These are phyloP conservation scores for Macroramphosus scolopax DNA, from an alignment of 2,797 vertebrate species.

Conservation along the genomic window DNA sequence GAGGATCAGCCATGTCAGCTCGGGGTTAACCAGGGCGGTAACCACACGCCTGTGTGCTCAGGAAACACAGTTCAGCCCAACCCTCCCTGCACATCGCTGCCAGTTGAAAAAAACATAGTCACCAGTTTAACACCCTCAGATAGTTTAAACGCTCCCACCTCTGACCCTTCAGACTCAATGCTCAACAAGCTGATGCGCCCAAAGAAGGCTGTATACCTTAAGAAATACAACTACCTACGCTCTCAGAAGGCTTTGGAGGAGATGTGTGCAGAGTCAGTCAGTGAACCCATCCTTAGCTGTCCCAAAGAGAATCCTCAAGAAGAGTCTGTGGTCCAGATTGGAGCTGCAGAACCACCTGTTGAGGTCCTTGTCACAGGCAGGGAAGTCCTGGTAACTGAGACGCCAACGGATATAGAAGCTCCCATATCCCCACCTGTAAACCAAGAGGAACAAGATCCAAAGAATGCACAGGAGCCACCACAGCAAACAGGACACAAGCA, in stretches of 20 bases:
- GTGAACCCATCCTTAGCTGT: conserved; percentile 60
- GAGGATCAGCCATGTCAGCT: conserved; percentile 74
- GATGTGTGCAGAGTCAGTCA: conserved; percentile 56
- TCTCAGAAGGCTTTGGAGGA: conserved; percentile 85
- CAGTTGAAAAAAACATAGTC: conserved; percentile 63
- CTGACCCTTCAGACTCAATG: conserved; percentile 51
- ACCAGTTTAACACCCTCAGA: conserved; percentile 76
- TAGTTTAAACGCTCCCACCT: conserved; percentile 60
- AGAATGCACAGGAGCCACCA: conserved; percentile 39
- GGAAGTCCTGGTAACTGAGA: conserved; percentile 45
- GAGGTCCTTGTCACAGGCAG: conserved; percentile 25
- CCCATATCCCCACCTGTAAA: conserved; percentile 42
- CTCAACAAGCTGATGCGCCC: conserved; percentile 79
- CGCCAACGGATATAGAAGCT: conserved; percentile 26
- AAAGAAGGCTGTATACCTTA: conserved; percentile 90
- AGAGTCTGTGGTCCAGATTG: conserved; percentile 42
- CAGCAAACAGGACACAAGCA: conserved; percentile 79
- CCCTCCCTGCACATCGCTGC: conserved; percentile 39
- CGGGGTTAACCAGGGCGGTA: conserved; percentile 51
- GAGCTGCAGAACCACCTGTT: conserved; percentile 35
- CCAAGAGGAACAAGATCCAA: conserved; percentile 46
- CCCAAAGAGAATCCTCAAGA: conserved; percentile 57
- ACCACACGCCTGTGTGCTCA: conserved; percentile 53
- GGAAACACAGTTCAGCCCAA: conserved; percentile 64
- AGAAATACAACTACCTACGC: conserved; percentile 91